phyloP scores from a whole-genome alignment of 2,113 vertebrate genomes.

The Alosa alosa region DNA sequence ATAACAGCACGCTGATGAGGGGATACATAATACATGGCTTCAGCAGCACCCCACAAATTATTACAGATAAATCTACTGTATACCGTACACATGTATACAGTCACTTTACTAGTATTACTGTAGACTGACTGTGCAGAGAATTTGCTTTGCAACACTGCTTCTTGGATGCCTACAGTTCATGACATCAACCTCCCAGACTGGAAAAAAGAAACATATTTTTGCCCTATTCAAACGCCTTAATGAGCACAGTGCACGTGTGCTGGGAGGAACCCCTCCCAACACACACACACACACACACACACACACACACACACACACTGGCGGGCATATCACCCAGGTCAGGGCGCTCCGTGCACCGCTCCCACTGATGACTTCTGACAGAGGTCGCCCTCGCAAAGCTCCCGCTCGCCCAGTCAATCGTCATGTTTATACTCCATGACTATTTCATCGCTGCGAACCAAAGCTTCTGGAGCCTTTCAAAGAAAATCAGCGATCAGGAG shows the following conservation, averaged over 20 bases:
- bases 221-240: not conserved
- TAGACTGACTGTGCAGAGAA: not conserved
- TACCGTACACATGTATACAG: not conserved
- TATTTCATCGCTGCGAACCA: constrained; percentile 43
- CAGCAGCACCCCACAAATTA: not conserved
- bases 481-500: constrained; percentile 20
- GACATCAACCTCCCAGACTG: constrained; percentile 12
- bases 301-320: not conserved
- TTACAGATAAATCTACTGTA: not conserved
- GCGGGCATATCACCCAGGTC: not conserved
- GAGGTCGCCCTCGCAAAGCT: constrained; percentile 19
- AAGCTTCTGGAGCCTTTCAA: constrained; percentile 41
- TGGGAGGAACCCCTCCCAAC: not conserved
- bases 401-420: constrained; percentile 26
- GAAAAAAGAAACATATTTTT: not conserved
- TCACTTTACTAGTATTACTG: not conserved
- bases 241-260: not conserved
- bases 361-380: constrained; percentile 31
- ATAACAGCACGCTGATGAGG: not conserved
- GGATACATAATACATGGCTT: not conserved
- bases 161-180: not conserved
- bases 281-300: not conserved
- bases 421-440: constrained; percentile 24
- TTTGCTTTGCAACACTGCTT: not conserved
- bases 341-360: not conserved